Base-by-base conservation (phyloP, 2,888 invertebrate species). In the Plagodis pulveraria region DNA sequence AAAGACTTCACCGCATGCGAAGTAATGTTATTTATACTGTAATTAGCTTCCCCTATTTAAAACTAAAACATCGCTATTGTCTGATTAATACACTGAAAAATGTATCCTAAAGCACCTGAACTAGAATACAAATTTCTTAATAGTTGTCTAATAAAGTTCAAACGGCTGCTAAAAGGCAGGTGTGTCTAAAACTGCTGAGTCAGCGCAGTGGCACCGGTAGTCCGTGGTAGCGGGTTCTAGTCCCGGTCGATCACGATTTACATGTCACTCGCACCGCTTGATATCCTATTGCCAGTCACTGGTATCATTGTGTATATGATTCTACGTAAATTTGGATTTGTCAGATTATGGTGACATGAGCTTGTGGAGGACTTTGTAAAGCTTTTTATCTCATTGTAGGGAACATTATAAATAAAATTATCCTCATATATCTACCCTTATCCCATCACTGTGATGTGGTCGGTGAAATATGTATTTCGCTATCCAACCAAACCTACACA, bases 201-300 rank as follows among this genome's bases (percentile, higher is more conserved):
- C 91, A 92, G 80, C 76, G 66, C 87, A 72, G 89, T 88, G 89
- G 89, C 90, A 88, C 86, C 89, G 86, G 91, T 91, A 91, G 91
- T 89, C 74, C 74, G 75, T 86, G 81, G 91, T 91, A 92, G 92
- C 92, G 76, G 80, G 83, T 86, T 86, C 76, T 84, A 83, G 73
- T 83, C 86, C 81, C 77, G 80, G 78, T 79, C 81, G 86, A 89
- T 90, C 91, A 91, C 90, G 89, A 92, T 91, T 91, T 91, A 90
- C 88, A 91, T 91, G 91, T 91, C 91, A 91, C 84, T 82, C 76
- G 83, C 84, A 71, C 91, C 90, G 91, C 89, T 89, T 88, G 89
- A 89, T 90, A 89, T 87, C 86, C 87, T 88, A 87, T 88, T 87
- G 83, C 86, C 69, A 87, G 89, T 89, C 90, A 91, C 87, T 65